A percentile compares a stretch with the other conserved stretches of the same genome.
Conservation (phyloP, 1,140 invertebrate genomes). For the honey bee (Apis mellifera) region Amel_HAv3.1 CM009942.2:1225501-1226000, state of each 20-base stretch:
- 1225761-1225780: background rate
- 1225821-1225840: no score
- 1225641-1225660: background rate
- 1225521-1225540: background rate
- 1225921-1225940: no score
- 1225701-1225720: no score
- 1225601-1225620: no score
- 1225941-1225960: conserved; percentile 4
- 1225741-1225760: background rate
- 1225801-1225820: no score
- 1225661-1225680: background rate
- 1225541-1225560: conserved; percentile 49
- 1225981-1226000: background rate
- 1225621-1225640: background rate
- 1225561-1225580: conserved; percentile 56
- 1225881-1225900: no score
- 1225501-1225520: background rate
- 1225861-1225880: no score
- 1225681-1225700: no score
- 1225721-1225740: conserved; percentile 14
- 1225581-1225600: background rate
- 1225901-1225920: background rate
- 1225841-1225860: no score
- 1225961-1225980: background rate
- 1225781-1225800: background rate